These are phyloP conservation scores for Onychostruthus taczanowskii DNA, from an alignment of 2,113 vertebrate genomes.

Conservation along the genomic window DNA sequence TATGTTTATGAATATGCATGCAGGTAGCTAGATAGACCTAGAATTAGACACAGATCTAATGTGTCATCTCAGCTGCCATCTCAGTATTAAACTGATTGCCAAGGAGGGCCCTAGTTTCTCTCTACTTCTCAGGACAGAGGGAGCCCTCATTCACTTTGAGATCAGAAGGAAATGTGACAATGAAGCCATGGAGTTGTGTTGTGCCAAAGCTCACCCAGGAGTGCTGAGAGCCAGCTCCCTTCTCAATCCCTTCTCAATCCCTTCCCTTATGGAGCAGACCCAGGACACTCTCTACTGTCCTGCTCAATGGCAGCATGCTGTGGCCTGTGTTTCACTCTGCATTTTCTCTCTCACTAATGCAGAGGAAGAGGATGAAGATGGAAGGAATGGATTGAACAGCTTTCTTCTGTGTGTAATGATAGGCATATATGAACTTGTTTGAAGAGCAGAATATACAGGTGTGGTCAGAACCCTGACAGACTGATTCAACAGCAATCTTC, in stretches of 20 bases:
- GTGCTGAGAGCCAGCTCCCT: background rate
- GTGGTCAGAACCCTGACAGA: background rate
- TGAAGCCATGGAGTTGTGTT: rapidly evolving
- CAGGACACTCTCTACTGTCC: background rate
- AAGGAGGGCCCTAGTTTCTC: background rate
- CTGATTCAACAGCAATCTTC: background rate
- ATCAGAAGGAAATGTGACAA: background rate
- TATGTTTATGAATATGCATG: background rate
- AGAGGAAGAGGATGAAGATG: background rate
- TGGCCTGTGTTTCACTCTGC: background rate
- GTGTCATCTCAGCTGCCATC: background rate
- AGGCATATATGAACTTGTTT: background rate
- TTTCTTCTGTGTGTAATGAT: background rate
- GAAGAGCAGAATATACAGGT: background rate
- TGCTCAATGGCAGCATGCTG: background rate
- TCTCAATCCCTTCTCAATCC: background rate
- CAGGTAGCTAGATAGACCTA: background rate
- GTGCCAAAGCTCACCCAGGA: background rate
- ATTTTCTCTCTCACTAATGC: background rate
- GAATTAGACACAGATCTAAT: background rate
- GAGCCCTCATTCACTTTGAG: background rate
- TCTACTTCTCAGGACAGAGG: background rate
- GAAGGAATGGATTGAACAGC: background rate
- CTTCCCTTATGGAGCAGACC: background rate
- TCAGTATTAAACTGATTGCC: background rate